Percentiles rank a stretch among this genome's conserved stretches.
Conservation (phyloP, 2,113 vertebrate genomes). For the Melanerpes aurifrons region DNA sequence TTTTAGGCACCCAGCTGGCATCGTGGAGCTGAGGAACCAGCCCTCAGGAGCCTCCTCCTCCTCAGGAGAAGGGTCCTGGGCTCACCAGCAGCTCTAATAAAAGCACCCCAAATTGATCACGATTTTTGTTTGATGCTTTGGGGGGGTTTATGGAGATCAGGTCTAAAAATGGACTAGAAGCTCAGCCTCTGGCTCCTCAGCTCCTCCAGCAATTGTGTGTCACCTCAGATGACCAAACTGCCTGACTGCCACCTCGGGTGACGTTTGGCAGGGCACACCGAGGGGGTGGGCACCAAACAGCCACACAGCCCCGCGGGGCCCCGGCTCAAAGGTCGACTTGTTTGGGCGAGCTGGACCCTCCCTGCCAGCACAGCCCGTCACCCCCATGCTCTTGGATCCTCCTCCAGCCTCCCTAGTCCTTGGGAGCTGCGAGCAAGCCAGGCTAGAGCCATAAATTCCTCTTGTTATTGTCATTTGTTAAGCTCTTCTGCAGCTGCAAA, state of each 20-base stretch:
- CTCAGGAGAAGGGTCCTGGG: not conserved
- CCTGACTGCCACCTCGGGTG: not conserved
- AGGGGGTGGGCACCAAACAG: not conserved
- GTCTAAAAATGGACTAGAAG: not conserved
- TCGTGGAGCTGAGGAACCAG: not conserved
- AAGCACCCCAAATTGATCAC: not conserved
- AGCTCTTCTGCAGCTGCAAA: constrained; percentile 22
- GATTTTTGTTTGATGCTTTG: not conserved
- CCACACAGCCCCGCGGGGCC: not conserved
- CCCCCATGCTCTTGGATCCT: not conserved
- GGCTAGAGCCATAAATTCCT: not conserved
- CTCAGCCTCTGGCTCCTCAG: not conserved
- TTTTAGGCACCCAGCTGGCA: not conserved
- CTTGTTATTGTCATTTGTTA: not conserved
- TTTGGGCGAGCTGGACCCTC: fast-evolving
- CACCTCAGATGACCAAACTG: not conserved
- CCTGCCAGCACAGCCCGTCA: not conserved
- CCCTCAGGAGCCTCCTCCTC: not conserved
- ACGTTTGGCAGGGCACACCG: not conserved
- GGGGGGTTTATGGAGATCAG: not conserved
- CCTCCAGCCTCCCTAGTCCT: not conserved
- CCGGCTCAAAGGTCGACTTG: not conserved
- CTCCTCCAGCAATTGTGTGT: not conserved
- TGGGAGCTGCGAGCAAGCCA: not conserved
- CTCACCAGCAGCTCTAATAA: not conserved